A percentile compares a stretch with the other conserved stretches of the same genome.
These are phyloP conservation scores for Plemyria rubiginata DNA, from an alignment of 2,888 invertebrate genomes.

Conservation along the genomic window DNA sequence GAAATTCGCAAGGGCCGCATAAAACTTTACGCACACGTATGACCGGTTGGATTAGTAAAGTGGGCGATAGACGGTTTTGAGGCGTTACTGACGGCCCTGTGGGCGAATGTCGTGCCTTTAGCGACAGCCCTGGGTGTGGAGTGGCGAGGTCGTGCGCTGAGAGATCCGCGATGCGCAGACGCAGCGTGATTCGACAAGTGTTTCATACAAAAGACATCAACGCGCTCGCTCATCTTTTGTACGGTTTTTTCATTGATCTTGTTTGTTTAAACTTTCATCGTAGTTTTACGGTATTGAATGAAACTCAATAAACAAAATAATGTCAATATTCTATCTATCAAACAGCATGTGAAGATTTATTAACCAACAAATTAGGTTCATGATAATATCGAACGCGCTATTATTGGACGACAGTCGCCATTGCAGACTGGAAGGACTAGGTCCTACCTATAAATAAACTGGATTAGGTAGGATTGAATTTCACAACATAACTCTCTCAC, in stretches of 20 bases:
- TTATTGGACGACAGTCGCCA: background rate
- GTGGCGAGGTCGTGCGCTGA: slow-evolving; percentile 15
- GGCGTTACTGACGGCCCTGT: slow-evolving; percentile 1
- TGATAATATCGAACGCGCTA: background rate
- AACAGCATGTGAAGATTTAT: no score
- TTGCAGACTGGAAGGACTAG: background rate
- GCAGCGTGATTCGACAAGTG: slow-evolving; percentile 24
- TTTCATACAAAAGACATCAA: slow-evolving; percentile 69
- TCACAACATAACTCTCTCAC: slow-evolving; percentile 20
- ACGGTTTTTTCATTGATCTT: slow-evolving; percentile 7
- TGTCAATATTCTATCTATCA: no score
- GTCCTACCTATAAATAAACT: slow-evolving; percentile 13
- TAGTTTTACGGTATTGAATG: background rate
- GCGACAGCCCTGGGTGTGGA: slow-evolving; percentile 45
- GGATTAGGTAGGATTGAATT: slow-evolving; percentile 15
- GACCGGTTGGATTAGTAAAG: slow-evolving; percentile 27
- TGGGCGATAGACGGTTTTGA: slow-evolving; percentile 31
- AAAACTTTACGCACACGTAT: slow-evolving; percentile 37
- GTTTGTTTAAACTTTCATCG: no score
- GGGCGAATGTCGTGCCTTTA: slow-evolving; percentile 35
- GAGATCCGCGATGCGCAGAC: slow-evolving; percentile 36
- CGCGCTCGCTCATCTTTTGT: slow-evolving; percentile 50
- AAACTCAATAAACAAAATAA: background rate
- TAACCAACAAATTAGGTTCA: no score
- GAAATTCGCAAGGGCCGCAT: slow-evolving; percentile 56